phyloP scores from a whole-genome alignment of 2,888 invertebrate genomes.

The Allygus modestus region DNA sequence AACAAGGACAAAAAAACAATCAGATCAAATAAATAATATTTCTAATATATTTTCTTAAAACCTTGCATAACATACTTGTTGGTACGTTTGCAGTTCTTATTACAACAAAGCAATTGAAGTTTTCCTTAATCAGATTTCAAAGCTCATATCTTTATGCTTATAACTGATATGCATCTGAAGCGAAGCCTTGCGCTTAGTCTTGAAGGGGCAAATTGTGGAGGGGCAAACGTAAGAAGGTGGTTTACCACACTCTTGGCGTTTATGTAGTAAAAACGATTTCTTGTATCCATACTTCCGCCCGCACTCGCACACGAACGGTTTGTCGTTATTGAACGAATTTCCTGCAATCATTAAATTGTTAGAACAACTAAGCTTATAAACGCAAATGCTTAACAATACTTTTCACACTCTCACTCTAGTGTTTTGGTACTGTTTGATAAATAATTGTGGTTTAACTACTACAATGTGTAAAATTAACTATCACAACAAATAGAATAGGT shows the following conservation, averaged over 20 bases:
- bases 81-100: no score
- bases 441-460: no score
- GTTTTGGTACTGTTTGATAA: no score
- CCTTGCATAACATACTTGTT: no score
- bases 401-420: no score
- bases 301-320: constrained; percentile 70
- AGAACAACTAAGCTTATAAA: neutral
- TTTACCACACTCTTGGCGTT: constrained; percentile 72
- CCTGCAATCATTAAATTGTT: constrained; percentile 9
- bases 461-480: no score
- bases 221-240: constrained; percentile 65
- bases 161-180: constrained; percentile 19
- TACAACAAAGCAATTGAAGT: no score
- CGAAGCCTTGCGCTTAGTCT: constrained; percentile 59
- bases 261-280: constrained; percentile 67
- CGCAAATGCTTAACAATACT: no score
- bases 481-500: no score
- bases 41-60: no score
- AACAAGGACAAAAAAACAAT: no score
- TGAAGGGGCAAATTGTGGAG: constrained; percentile 62
- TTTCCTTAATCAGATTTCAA: neutral
- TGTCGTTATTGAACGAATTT: constrained; percentile 13
- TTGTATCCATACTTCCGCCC: constrained; percentile 68
- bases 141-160: constrained; percentile 3
- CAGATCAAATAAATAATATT: no score